A percentile compares a stretch with the other conserved stretches of the same genome.
These are phyloP conservation scores for Leucoma salicis DNA, from an alignment of 2,888 invertebrate genomes.

Conservation along the genomic window DNA sequence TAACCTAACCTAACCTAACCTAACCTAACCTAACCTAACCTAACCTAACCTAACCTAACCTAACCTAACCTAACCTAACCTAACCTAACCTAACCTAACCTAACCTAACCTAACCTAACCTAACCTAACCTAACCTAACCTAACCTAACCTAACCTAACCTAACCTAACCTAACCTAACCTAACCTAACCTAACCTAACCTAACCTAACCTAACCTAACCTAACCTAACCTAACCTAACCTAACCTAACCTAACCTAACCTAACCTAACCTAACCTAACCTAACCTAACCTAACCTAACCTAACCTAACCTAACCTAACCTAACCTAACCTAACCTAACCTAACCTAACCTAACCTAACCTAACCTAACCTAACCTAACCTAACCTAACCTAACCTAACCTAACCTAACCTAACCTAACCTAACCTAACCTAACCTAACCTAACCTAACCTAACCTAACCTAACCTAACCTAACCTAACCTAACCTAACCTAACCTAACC, in stretches of 20 bases:
- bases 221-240: too few relatives aligned
- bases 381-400: too few relatives aligned
- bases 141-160: constrained; percentile 4
- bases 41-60: constrained; percentile 1
- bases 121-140: constrained; percentile 8
- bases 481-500: too few relatives aligned
- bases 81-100: constrained; percentile 12
- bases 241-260: constrained; percentile 14
- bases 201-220: too few relatives aligned
- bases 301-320: too few relatives aligned
- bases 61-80: constrained; percentile 9
- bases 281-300: too few relatives aligned
- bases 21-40: background rate
- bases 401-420: constrained; percentile 1
- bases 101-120: constrained; percentile 4
- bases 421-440: constrained; percentile 22
- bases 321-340: too few relatives aligned
- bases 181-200: too few relatives aligned
- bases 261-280: background rate
- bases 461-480: too few relatives aligned
- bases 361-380: too few relatives aligned
- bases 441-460: too few relatives aligned
- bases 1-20: background rate
- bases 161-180: constrained; percentile 4
- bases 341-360: too few relatives aligned